Base-by-base conservation (phyloP, 2,888 invertebrate species). In the Caenorhabditis uteleia region DNA sequence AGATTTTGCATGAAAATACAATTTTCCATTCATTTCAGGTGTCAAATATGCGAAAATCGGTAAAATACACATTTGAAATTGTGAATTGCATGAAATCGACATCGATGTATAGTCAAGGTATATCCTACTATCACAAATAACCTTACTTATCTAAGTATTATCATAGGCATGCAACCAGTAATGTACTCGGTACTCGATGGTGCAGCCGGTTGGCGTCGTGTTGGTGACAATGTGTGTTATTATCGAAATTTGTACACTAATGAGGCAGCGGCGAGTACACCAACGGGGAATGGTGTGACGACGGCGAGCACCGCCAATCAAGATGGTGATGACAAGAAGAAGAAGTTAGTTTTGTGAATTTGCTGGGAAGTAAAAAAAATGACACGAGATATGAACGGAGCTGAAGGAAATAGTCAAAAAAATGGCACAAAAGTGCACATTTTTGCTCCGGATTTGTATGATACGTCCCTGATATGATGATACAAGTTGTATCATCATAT, bases 91-190 rank as follows among this genome's bases (percentile, higher is more conserved):
- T 91, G 82, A 92, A 92, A 84, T 88, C 89, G 34, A 90, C 91
- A 83, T 91, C 91, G 77, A 91, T 92, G 85, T 92, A 91, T 84
- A 91, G 91, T 84, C 90, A 89, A 82, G 92, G 88, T n/a, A n/a
- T n/a, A n/a, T n/a, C n/a, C n/a, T n/a, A n/a, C n/a, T n/a, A n/a
- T n/a, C n/a, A n/a, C n/a, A n/a, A 20, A 12, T 23, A 16, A 48
- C 1, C 8, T 26, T 45, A 33, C 10, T n/a, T 34, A 54, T 49
- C 36, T 21, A 31, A 6, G 29, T 57, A 40, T 43, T 87, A 88
- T 91, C n/a, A n/a, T n/a, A n/a, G n/a, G n/a, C 40, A 91, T 92
- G 91, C 91, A 91, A 82, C 92, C 92, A 14, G 89, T 92, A 46
- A 84, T 92, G 85, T 92, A 90, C 85, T 92, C 91, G n/a, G 90